A percentile compares a stretch with the other conserved stretches of the same genome.
These are phyloP conservation scores for Hyposoter dolosus DNA, from an alignment of 2,888 invertebrate genomes.

Conservation along the genomic window DNA sequence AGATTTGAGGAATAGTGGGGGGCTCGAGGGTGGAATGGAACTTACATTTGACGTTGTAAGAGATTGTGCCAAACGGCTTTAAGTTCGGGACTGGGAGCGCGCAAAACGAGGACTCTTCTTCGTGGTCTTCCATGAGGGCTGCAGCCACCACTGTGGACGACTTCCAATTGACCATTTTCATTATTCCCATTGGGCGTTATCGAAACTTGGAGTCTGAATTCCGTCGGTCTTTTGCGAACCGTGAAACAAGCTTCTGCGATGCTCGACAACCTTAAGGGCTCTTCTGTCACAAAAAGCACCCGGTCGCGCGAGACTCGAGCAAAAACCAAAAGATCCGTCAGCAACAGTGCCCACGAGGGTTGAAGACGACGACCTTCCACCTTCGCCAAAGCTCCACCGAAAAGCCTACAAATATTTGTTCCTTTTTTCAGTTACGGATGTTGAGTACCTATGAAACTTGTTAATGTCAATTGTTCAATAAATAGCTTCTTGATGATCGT, in stretches of 20 bases:
- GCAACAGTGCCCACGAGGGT: slow-evolving; percentile 94
- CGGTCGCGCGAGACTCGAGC: slow-evolving; percentile 94
- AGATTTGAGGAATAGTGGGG: neutral
- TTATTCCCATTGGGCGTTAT: slow-evolving; percentile 76
- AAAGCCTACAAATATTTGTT: slow-evolving; percentile 86
- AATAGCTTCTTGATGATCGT: too few species aligned
- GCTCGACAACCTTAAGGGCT: slow-evolving; percentile 91
- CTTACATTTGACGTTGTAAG: slow-evolving; percentile 94
- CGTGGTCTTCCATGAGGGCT: slow-evolving; percentile 85
- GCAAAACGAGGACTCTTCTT: slow-evolving; percentile 89
- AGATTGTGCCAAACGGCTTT: slow-evolving; percentile 97
- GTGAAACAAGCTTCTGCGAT: slow-evolving; percentile 94
- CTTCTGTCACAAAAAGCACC: slow-evolving; percentile 94
- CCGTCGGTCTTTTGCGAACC: slow-evolving; percentile 94
- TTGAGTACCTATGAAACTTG: too few species aligned
- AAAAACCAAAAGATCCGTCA: slow-evolving; percentile 94
- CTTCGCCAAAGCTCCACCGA: slow-evolving; percentile 93
- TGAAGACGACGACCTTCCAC: slow-evolving; percentile 92
- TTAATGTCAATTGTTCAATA: too few species aligned
- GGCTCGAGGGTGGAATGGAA: slow-evolving; percentile 67
- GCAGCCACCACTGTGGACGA: slow-evolving; percentile 79
- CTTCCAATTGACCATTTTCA: slow-evolving; percentile 78
- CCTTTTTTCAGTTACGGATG: neutral
- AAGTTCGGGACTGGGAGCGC: slow-evolving; percentile 93
- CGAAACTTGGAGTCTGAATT: slow-evolving; percentile 91